Percentiles rank a stretch among this genome's conserved stretches.
These are phyloP conservation scores for Eupelmus urozonus DNA, from an alignment of 2,888 invertebrate species.

Conservation along the genomic window DNA sequence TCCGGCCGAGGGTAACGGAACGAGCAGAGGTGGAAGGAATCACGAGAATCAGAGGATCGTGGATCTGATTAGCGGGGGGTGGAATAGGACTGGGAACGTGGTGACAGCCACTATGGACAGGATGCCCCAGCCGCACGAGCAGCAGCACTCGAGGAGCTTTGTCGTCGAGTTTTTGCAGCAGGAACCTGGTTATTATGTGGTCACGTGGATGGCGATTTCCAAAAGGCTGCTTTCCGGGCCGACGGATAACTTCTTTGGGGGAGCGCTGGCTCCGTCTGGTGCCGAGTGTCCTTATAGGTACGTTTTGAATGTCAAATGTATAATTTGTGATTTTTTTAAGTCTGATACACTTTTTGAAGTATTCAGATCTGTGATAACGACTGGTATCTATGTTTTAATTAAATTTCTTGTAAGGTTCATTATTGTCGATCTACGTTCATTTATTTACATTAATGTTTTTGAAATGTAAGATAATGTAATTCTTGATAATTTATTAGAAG, in stretches of 20 bases:
- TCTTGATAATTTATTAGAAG: no score
- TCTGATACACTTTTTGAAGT: no score
- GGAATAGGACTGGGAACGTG: constrained; percentile 61
- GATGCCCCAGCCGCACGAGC: constrained; percentile 56
- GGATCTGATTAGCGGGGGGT: constrained; percentile 59
- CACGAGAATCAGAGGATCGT: constrained; percentile 61
- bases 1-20: constrained; percentile 78
- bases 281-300: constrained; percentile 87
- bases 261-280: constrained; percentile 73
- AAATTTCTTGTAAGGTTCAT: no score
- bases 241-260: constrained; percentile 64
- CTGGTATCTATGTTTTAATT: no score
- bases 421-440: neutral
- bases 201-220: constrained; percentile 89
- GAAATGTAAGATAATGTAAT: no score
- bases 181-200: constrained; percentile 85
- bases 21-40: constrained; percentile 45
- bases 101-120: constrained; percentile 61
- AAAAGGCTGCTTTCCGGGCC: constrained; percentile 79
- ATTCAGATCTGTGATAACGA: no score
- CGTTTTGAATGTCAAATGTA: no score
- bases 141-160: constrained; percentile 83
- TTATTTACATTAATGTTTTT: no score
- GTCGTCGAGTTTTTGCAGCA: constrained; percentile 87
- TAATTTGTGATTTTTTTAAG: no score